Percentiles rank a stretch among this genome's conserved stretches.
Conservation (phyloP, 2,797 vertebrate species). For the Danio albolineatus region DNA sequence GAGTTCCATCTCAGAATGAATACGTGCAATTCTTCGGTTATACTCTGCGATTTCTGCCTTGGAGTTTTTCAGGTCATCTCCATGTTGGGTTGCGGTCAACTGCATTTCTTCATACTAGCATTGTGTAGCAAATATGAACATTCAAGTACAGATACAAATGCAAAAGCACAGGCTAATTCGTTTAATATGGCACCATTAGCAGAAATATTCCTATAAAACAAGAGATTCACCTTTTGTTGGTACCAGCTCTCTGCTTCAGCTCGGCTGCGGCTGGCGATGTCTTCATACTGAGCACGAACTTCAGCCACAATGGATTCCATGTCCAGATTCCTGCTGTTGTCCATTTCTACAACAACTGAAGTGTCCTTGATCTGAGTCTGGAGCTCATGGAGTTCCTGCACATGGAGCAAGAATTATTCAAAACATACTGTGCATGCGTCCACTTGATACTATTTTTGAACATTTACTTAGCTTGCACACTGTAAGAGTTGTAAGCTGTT, state of each 20-base stretch:
- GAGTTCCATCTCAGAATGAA: conserved; percentile 80
- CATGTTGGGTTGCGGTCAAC: conserved; percentile 71
- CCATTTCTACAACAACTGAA: conserved; percentile 85
- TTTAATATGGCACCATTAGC: not conserved
- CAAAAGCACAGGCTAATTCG: not conserved
- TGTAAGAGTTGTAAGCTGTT: not conserved
- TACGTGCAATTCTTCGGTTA: conserved; percentile 76
- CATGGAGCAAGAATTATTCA: not conserved
- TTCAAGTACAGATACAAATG: not conserved
- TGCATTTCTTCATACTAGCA: conserved; percentile 81
- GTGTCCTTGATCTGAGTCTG: conserved; percentile 81
- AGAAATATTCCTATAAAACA: not conserved
- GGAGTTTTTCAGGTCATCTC: conserved; percentile 74
- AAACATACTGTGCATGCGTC: not conserved
- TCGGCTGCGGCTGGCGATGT: conserved; percentile 86
- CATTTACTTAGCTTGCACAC: not conserved
- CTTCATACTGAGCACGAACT: conserved; percentile 87
- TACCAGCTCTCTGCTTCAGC: conserved; percentile 88
- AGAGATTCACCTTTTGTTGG: conserved; percentile 80
- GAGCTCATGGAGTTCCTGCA: conserved; percentile 80
- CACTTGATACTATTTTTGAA: not conserved
- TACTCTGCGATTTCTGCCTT: conserved; percentile 80
- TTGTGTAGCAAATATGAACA: conserved; percentile 8
- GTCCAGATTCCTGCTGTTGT: conserved; percentile 85
- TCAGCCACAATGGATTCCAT: conserved; percentile 90